Evolutionary conservation across 2,113 vertebrate genomes (phyloP).

Genomic region (Pachyramphus minor): DNA sequence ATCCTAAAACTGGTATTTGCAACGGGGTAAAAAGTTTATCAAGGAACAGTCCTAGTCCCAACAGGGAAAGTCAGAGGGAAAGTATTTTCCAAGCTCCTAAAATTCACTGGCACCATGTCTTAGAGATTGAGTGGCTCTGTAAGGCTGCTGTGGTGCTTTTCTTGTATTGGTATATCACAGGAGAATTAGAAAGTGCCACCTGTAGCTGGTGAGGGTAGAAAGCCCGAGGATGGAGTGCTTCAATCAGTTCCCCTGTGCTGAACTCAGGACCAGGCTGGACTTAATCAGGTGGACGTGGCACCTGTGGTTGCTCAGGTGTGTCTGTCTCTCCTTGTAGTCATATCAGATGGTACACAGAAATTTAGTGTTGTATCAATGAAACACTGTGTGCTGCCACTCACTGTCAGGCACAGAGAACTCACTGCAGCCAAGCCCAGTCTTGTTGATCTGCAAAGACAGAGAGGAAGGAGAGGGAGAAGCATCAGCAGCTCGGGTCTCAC

Average conservation of each 20-base stretch:
- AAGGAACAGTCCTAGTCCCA: neutral
- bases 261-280: accelerated
- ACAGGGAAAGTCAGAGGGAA: neutral
- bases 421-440: accelerated
- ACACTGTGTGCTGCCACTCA: neutral
- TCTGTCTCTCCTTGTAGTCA: neutral
- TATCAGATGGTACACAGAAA: accelerated
- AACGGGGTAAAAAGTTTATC: neutral
- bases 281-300: neutral
- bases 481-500: neutral
- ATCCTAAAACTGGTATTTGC: neutral
- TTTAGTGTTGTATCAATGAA: neutral
- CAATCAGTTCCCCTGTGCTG: neutral
- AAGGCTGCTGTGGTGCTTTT: neutral
- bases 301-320: neutral
- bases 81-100: neutral
- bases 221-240: neutral
- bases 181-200: neutral
- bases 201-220: neutral
- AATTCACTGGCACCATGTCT: neutral
- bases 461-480: neutral
- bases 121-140: neutral
- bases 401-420: neutral
- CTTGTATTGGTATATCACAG: neutral
- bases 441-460: neutral